A percentile compares a stretch with the other conserved stretches of the same genome.
Conservation (phyloP, 2,888 invertebrate species). For the Troilus luridus region DNA sequence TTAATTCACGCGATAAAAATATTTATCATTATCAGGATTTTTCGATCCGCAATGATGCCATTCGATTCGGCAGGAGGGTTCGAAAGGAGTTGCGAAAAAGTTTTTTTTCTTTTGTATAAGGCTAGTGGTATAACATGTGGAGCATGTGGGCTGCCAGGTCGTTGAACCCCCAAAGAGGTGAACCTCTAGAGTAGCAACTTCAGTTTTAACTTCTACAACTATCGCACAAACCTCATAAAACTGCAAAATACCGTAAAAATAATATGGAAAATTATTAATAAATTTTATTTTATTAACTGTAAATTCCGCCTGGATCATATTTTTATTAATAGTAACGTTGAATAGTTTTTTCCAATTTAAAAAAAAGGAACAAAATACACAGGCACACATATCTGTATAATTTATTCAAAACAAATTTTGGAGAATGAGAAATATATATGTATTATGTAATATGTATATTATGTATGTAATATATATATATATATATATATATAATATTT, state of each 20-base stretch:
- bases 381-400: no score
- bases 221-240: neutral
- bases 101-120: neutral
- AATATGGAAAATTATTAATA: no score
- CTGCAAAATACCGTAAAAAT: neutral
- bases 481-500: no score
- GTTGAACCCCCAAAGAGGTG: neutral
- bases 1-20: neutral
- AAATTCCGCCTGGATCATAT: no score
- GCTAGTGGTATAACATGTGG: constrained; percentile 28
- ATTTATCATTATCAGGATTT: neutral
- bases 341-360: no score
- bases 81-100: neutral
- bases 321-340: no score
- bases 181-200: neutral
- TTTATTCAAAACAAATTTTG: no score
- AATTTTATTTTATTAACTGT: no score
- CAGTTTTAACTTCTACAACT: neutral
- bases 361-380: no score
- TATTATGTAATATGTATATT: no score
- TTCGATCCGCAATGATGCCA: neutral
- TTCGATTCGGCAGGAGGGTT: neutral
- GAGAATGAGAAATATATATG: no score
- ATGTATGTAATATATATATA: no score
- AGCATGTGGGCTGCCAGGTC: neutral